phyloP scores from a whole-genome alignment of 92 coral and sea anemone species.

The Actinernus sp. region DNA sequence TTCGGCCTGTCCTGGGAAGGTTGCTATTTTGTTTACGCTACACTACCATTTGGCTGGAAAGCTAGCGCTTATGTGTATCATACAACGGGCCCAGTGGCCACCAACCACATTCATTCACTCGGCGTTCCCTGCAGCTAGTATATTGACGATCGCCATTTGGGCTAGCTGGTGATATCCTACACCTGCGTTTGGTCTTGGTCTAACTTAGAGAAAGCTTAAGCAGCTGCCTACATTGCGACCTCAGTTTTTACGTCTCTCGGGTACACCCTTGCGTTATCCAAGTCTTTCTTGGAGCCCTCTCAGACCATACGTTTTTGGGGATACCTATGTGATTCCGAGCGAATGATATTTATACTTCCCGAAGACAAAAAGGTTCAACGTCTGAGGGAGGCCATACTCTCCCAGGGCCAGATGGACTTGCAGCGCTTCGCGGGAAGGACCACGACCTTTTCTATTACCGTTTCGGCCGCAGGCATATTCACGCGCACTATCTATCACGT shows the following conservation, averaged over 20 bases:
- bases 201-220: constrained; percentile 38
- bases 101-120: constrained; percentile 41
- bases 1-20: not conserved
- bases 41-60: constrained; percentile 61
- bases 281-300: constrained; percentile 17
- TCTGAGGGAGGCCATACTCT: constrained; percentile 41
- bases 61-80: constrained; percentile 67
- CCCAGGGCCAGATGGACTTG: constrained; percentile 11
- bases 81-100: constrained; percentile 35
- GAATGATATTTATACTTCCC: constrained; percentile 54
- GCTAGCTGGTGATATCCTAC: too few species aligned
- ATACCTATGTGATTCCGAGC: constrained; percentile 5
- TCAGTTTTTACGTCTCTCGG: constrained; percentile 51
- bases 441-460: constrained; percentile 56
- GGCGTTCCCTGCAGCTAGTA: constrained; percentile 56
- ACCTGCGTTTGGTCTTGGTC: constrained; percentile 50
- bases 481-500: constrained; percentile 13
- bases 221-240: constrained; percentile 40
- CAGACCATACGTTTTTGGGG: constrained; percentile 20
- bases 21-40: not conserved
- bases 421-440: constrained; percentile 63
- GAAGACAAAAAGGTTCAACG: constrained; percentile 56
- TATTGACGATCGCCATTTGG: constrained; percentile 61
- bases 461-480: constrained; percentile 30
- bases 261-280: constrained; percentile 33